phyloP scores from a whole-genome alignment of 2,113 vertebrate species.

The Myotis yumanensis region DNA sequence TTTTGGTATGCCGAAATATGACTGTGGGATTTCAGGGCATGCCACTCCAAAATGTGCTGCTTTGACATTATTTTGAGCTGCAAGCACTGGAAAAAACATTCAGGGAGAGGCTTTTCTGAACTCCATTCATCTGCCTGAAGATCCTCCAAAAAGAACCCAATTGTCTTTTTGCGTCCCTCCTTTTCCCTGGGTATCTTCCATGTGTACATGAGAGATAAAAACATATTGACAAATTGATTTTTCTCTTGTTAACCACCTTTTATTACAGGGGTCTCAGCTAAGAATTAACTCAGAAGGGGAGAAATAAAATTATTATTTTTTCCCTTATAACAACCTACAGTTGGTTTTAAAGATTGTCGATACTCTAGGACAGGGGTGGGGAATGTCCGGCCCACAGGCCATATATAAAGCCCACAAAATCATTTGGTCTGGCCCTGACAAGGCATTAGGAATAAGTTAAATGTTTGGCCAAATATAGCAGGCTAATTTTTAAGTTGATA shows the following conservation, averaged over 20 bases:
- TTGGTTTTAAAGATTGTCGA: constrained; percentile 31
- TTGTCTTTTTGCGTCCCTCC: not conserved
- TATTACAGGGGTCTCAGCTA: not conserved
- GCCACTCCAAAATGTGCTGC: not conserved
- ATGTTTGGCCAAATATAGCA: too few relatives aligned
- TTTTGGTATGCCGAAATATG: not conserved
- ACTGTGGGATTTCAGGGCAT: not conserved
- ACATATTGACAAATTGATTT: not conserved
- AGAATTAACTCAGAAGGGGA: constrained; percentile 12
- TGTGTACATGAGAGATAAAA: not conserved
- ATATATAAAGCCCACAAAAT: too few relatives aligned
- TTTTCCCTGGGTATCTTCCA: not conserved
- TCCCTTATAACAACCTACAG: not conserved
- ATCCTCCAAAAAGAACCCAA: not conserved
- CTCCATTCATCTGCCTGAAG: not conserved
- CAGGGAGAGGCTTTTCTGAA: not conserved
- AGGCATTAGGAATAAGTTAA: too few relatives aligned
- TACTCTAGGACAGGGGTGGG: not conserved
- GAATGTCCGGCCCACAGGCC: too few relatives aligned
- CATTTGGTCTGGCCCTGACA: too few relatives aligned
- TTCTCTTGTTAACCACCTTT: not conserved
- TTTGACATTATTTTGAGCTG: not conserved
- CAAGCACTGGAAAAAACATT: not conserved
- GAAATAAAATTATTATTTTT: not conserved
- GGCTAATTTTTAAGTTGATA: too few relatives aligned